phyloP scores from a whole-genome alignment of 2,888 invertebrate species.

The Drosophila birchii region DNA sequence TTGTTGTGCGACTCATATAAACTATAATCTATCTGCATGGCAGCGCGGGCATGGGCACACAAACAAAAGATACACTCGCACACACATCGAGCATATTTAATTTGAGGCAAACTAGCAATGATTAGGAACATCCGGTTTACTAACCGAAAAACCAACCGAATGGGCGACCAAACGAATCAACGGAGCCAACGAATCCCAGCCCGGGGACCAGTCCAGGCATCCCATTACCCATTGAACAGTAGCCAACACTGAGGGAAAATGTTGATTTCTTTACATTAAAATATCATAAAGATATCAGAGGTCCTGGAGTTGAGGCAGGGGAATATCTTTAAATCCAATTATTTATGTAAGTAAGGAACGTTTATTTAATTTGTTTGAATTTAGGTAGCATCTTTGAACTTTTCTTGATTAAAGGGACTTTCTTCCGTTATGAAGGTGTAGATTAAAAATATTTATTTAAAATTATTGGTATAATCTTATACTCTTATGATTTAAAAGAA shows the following conservation, averaged over 20 bases:
- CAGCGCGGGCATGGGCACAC: slow-evolving; percentile 42
- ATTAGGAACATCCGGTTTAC: slow-evolving; percentile 85
- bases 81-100: slow-evolving; percentile 81
- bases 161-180: slow-evolving; percentile 52
- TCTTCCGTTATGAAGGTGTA: too few relatives aligned
- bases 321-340: not conserved
- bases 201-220: slow-evolving; percentile 34
- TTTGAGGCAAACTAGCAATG: slow-evolving; percentile 85
- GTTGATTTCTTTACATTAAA: rapidly evolving
- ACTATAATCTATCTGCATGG: slow-evolving; percentile 63
- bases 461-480: rapidly evolving
- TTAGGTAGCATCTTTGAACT: rapidly evolving
- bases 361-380: not conserved
- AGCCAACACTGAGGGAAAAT: slow-evolving; percentile 46
- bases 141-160: slow-evolving; percentile 83
- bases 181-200: slow-evolving; percentile 44
- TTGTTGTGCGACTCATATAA: slow-evolving; percentile 40
- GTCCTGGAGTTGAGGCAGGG: not conserved
- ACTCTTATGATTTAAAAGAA: not conserved
- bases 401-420: not conserved
- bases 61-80: slow-evolving; percentile 69
- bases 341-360: too few relatives aligned
- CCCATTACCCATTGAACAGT: slow-evolving; percentile 71
- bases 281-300: not conserved
- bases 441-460: too few relatives aligned